Conservation (phyloP, 2,888 invertebrate species). For the Dryococelus australis region DNA sequence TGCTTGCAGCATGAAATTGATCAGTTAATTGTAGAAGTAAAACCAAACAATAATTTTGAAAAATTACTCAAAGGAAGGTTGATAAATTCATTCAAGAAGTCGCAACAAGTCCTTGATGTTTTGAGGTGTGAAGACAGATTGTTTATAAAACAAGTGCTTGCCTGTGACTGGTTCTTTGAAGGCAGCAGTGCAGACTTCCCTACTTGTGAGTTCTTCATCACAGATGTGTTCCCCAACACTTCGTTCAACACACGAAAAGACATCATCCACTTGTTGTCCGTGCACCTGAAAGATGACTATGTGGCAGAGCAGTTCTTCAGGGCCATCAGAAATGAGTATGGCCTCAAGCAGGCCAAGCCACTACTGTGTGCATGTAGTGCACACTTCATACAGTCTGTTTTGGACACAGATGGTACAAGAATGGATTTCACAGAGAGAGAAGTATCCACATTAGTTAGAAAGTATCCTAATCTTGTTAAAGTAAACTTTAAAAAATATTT, state of each 20-base stretch:
- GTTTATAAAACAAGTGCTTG: background rate
- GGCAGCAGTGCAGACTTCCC: background rate
- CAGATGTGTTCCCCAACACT: constrained; percentile 9
- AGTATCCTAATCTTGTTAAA: background rate
- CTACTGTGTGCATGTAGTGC: background rate
- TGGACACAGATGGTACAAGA: background rate
- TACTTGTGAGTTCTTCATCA: background rate
- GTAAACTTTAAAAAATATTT: background rate
- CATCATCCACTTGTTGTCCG: constrained; percentile 1
- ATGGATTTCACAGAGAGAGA: background rate
- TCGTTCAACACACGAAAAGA: constrained; percentile 4
- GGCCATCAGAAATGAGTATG: background rate
- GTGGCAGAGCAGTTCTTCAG: background rate
- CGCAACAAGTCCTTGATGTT: background rate
- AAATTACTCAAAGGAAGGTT: constrained; percentile 2
- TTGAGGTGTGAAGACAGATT: constrained; percentile 2
- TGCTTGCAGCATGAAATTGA: background rate
- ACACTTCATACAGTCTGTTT: background rate
- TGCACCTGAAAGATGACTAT: background rate
- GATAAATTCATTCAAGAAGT: background rate
- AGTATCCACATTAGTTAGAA: background rate
- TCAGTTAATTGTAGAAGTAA: background rate
- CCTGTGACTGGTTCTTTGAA: constrained; percentile 24
- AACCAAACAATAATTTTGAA: constrained; percentile 20
- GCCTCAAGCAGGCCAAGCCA: background rate